phyloP scores from a whole-genome alignment of 2,113 vertebrate species.

The Nansenia antarctica region DNA sequence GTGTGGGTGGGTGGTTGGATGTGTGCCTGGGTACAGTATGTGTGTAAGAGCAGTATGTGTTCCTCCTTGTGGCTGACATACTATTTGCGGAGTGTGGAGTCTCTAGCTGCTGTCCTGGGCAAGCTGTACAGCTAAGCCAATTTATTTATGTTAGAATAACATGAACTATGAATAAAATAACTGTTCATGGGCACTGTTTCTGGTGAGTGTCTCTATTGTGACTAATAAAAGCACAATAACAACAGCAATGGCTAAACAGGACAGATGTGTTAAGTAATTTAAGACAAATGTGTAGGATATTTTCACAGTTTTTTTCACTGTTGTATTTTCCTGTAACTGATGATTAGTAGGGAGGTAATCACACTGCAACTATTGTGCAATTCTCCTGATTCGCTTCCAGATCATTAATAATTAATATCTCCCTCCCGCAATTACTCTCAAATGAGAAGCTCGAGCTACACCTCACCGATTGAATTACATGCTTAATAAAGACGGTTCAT shows the following conservation, averaged over 20 bases:
- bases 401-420: slow-evolving; percentile 20
- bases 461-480: slow-evolving; percentile 24
- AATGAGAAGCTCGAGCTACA: slow-evolving; percentile 19
- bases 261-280: slow-evolving; percentile 16
- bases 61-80: neutral
- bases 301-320: slow-evolving; percentile 4
- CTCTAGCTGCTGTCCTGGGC: neutral
- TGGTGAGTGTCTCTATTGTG: neutral
- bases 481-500: slow-evolving; percentile 20
- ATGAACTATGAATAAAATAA: neutral
- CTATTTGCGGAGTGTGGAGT: neutral
- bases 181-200: neutral
- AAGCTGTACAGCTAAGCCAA: neutral
- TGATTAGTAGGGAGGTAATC: slow-evolving; percentile 4
- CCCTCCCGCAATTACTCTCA: slow-evolving; percentile 13
- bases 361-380: slow-evolving; percentile 9
- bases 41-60: neutral
- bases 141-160: neutral
- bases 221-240: neutral
- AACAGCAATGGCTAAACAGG: slow-evolving; percentile 11
- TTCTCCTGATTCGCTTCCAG: slow-evolving; percentile 16
- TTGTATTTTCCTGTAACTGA: slow-evolving; percentile 18
- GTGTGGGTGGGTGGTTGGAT: neutral
- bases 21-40: slow-evolving; percentile 17
- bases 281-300: slow-evolving; percentile 11